phyloP scores from a whole-genome alignment of 2,888 invertebrate species.

The Nomada fabriciana region DNA sequence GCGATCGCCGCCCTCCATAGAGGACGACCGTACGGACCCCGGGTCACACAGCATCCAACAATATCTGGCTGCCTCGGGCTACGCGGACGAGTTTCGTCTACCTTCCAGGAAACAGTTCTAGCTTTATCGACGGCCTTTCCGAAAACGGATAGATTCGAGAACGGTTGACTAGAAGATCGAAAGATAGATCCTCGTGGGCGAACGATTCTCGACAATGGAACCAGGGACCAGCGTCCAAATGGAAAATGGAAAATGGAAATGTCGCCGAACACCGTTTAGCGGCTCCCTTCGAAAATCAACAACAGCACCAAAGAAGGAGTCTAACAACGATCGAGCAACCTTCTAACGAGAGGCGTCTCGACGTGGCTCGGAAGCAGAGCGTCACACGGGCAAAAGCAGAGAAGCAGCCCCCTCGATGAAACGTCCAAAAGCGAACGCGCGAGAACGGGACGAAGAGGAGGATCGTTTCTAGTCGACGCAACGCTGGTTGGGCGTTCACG shows the following conservation, averaged over 20 bases:
- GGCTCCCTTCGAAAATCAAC: background rate
- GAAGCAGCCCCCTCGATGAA: constrained; percentile 13
- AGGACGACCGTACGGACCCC: constrained; percentile 37
- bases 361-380: background rate
- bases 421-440: constrained; percentile 21
- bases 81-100: background rate
- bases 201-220: background rate
- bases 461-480: background rate
- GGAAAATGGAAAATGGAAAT: background rate
- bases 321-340: constrained; percentile 14
- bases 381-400: background rate
- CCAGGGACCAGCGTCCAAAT: too few relatives aligned
- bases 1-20: constrained; percentile 49
- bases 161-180: too few relatives aligned
- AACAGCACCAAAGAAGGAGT: background rate
- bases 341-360: background rate
- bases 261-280: background rate
- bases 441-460: constrained; percentile 11
- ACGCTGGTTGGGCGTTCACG: constrained; percentile 33
- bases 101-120: background rate
- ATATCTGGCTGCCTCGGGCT: background rate
- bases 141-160: too few relatives aligned
- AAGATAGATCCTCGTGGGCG: too few relatives aligned
- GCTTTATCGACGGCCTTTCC: background rate
- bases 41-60: constrained; percentile 35